Evolutionary conservation across 2,113 vertebrate genomes (phyloP).

Genomic region (Festucalex cinctus): DNA sequence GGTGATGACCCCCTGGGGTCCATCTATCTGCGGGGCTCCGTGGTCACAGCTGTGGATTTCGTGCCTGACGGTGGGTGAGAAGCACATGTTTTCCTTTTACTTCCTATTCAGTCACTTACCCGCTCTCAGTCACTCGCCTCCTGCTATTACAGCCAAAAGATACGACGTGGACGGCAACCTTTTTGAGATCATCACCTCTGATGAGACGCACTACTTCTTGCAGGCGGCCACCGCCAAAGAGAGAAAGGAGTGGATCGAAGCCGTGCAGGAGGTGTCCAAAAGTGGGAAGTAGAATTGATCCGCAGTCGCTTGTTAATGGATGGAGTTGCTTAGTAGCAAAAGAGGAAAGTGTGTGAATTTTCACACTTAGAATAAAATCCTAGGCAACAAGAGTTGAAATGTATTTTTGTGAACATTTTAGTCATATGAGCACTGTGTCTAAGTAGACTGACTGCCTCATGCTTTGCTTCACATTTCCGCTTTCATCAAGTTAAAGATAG

Average conservation of each 20-base stretch:
- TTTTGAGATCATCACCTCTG: constrained; percentile 96
- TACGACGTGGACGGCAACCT: constrained; percentile 83
- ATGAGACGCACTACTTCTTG: constrained; percentile 88
- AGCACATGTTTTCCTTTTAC: background rate
- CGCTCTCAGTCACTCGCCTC: background rate
- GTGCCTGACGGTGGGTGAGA: constrained; percentile 81
- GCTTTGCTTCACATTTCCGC: background rate
- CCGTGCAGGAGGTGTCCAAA: constrained; percentile 83
- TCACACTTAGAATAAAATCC: background rate
- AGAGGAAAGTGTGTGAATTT: background rate
- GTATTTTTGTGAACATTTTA: background rate
- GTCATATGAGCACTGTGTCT: background rate
- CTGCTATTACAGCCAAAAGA: constrained; percentile 76
- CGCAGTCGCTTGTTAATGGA: background rate
- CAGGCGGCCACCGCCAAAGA: constrained; percentile 86
- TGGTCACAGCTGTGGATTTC: constrained; percentile 88
- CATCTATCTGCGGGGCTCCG: constrained; percentile 85
- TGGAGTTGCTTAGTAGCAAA: background rate
- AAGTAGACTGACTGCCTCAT: background rate
- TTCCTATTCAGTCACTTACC: background rate
- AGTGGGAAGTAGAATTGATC: constrained; percentile 78
- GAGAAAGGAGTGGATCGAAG: constrained; percentile 94
- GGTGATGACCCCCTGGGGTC: constrained; percentile 86
- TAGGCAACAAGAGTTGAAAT: background rate
- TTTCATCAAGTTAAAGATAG: background rate